phyloP scores from a whole-genome alignment of 1,140 invertebrate species.

The Cydia pomonella region DNA sequence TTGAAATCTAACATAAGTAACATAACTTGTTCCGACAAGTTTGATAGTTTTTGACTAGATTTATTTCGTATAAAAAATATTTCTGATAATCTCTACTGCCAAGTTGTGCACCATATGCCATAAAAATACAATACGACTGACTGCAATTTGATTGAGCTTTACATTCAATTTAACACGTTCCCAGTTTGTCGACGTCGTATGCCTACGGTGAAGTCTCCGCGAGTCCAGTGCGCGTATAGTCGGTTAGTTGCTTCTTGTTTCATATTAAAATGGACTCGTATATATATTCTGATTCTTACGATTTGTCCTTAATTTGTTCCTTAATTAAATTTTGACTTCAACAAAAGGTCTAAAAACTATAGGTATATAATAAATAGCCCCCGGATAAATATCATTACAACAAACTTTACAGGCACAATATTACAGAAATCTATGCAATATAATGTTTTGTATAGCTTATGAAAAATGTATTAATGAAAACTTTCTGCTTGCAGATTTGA shows the following conservation, averaged over 20 bases:
- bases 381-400: no score
- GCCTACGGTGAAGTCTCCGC: slow-evolving; percentile 7
- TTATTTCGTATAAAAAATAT: no score
- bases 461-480: slow-evolving; percentile 17
- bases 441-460: no score
- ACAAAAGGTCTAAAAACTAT: no score
- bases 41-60: no score
- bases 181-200: slow-evolving; percentile 16
- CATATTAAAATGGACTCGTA: background rate
- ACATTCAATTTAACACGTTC: slow-evolving; percentile 16
- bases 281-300: background rate
- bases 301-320: background rate
- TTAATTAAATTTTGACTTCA: background rate
- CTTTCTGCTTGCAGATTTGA: slow-evolving; percentile 68
- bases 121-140: slow-evolving; percentile 15
- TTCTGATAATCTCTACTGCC: no score
- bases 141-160: background rate
- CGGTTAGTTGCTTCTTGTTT: slow-evolving; percentile 15
- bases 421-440: no score
- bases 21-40: no score
- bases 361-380: no score
- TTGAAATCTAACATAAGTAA: no score
- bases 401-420: no score
- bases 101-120: no score
- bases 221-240: slow-evolving; percentile 18